Base-by-base conservation (phyloP, 2,888 invertebrate genomes). In the Andrena dorsata region DNA sequence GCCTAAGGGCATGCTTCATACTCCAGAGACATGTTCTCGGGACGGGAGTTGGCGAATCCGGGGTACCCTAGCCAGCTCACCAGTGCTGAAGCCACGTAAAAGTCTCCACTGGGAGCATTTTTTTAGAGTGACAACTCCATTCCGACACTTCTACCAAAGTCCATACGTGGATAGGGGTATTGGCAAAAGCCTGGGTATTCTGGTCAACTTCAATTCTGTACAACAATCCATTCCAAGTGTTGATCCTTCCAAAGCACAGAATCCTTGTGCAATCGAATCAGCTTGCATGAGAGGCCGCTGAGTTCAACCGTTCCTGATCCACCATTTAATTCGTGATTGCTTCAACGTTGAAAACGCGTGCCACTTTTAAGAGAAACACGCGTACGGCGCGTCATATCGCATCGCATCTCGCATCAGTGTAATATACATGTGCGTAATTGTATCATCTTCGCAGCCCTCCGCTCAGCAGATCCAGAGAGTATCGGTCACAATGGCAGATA, bases 231-330 rank as follows among this genome's bases (percentile, higher is more conserved):
- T 32, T 66, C 4, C 30, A 53, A n/a, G n/a, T 7, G 3, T 56
- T 8, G 49, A 32, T 6, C 13, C 20, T 13, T 2, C 7, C 30
- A 13, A 16, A 20, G 13, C 47, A 60, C 20, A 60, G 28, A 70
- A 23, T 30, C 41, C 13, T 10, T 13, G 26, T 20, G 3, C 30
- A 47, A 49, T 23, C n/a, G 20, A 6, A 53, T 66, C 47, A 13
- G 32, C 3, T 49, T 8, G n/a, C 6, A 20, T 28, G 13, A 53
- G 56, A 41, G 28, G 16, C n/a, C 41, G 63, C n/a, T 63, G 61
- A 53, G 5, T 20, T 66, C 30, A 51, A 76, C 69, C 65, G 72
- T 82, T 82, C 69, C 76, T 75, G 53, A 60, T 82, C 35, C 76
- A 84, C 32, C 65, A 79, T 32, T 71, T 26, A 49, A 56, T 72